phyloP scores from a whole-genome alignment of 2,113 vertebrate genomes.

The Indicator maculatus region DNA sequence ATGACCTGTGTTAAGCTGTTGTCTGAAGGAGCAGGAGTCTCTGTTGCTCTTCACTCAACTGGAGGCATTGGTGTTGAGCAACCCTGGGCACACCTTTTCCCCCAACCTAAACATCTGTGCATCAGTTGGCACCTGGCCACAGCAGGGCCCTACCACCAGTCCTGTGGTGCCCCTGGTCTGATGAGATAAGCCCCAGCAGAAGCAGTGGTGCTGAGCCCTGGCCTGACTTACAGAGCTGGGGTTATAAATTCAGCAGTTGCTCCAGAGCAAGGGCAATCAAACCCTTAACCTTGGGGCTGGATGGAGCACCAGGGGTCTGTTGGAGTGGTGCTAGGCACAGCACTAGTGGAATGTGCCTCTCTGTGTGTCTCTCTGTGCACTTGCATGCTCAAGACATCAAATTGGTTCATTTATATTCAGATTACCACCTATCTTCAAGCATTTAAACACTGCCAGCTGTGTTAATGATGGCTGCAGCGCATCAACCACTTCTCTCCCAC shows the following conservation, averaged over 20 bases:
- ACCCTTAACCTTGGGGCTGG: neutral
- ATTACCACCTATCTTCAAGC: slow-evolving; percentile 2
- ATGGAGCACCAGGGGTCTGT: neutral
- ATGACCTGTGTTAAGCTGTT: neutral
- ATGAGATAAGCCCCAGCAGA: neutral
- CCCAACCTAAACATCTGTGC: neutral
- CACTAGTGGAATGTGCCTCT: neutral
- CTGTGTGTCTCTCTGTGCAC: neutral
- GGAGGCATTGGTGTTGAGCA: neutral
- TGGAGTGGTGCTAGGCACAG: neutral
- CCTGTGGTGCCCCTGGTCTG: rapidly evolving
- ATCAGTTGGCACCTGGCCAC: rapidly evolving
- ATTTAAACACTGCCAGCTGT: slow-evolving; percentile 27
- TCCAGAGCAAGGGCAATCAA: rapidly evolving
- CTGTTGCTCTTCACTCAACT: neutral
- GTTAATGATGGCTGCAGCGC: slow-evolving; percentile 7
- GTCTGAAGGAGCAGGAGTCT: neutral
- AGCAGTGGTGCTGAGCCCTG: neutral
- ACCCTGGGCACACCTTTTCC: neutral
- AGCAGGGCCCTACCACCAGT: neutral
- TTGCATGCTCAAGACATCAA: neutral
- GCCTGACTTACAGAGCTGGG: neutral
- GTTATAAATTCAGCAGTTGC: neutral
- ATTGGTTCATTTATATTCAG: slow-evolving; percentile 2
- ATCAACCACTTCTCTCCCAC: neutral